These are phyloP conservation scores for Mimas tiliae DNA, from an alignment of 2,888 invertebrate genomes.

Conservation along the genomic window DNA sequence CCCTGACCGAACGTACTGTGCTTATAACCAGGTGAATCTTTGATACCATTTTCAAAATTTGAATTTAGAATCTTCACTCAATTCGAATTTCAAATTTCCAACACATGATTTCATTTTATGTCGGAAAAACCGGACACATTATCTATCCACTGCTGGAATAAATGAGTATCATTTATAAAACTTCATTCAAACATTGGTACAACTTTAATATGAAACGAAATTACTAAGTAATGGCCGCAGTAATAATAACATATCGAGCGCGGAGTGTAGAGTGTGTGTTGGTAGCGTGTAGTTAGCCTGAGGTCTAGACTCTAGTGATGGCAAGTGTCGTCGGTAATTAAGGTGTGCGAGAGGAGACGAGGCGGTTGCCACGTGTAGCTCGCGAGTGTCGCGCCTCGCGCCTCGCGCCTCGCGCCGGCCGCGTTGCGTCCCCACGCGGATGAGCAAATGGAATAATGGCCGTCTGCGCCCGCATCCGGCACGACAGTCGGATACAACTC, in stretches of 20 bases:
- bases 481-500: conserved; percentile 81
- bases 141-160: neutral
- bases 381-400: conserved; percentile 36
- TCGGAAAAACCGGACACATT: neutral
- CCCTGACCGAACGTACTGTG: conserved; percentile 18
- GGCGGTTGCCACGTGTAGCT: conserved; percentile 70
- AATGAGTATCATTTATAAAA: conserved; percentile 3
- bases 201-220: conserved; percentile 19
- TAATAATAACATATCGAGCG: conserved; percentile 11
- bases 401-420: conserved; percentile 36
- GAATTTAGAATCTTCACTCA: conserved; percentile 17
- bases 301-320: neutral
- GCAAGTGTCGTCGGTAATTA: conserved; percentile 55
- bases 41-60: conserved; percentile 21
- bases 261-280: neutral
- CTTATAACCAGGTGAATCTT: conserved; percentile 1
- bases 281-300: neutral
- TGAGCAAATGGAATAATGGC: conserved; percentile 84
- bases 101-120: neutral
- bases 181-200: conserved; percentile 14
- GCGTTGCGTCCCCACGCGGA: conserved; percentile 77
- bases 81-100: conserved; percentile 26
- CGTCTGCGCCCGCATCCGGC: conserved; percentile 85
- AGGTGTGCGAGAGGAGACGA: conserved; percentile 54
- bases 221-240: conserved; percentile 10